Evolutionary conservation across 92 coral and sea anemone species (phyloP), one percentile per base, ranked within the genome.

Genomic region (Epizoanthus fatuus): DNA sequence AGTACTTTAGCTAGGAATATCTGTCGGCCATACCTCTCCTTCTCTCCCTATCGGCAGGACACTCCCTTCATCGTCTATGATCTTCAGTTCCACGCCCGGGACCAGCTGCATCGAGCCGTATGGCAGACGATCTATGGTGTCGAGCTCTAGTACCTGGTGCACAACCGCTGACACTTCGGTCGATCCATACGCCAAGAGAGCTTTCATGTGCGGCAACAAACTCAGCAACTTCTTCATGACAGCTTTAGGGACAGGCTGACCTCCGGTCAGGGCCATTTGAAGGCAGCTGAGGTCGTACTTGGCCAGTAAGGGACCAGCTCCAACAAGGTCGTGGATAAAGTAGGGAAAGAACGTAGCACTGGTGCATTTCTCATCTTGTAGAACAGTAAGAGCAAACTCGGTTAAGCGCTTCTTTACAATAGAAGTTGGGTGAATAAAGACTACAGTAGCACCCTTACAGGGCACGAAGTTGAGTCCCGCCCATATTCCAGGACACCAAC

Each of bases 311-410:
- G 29, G 45, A n/a, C 79, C 64, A 7, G 37, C 40, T 16, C 39
- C 49, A 22, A 45, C 8, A 7, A 51, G 22, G 63, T 73, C 63
- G 63, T 54, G 15, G 11, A 73, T 73, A 13, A 73, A 20, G 13
- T 52, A 73, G 38, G 79, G 79, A 13, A 29, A 0, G 7, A 73
- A 2, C 2, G 1, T 2, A 19, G 47, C 79, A 13, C 40, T 13
- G 47, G 63, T 22, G 32, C 79, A 73, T 54, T 73, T 73, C 60
- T 73, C 79, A 49, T 73, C 79, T 73, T 73, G 79, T 1, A 73
- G 47, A 35, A 73, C 79, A 5, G 25, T 73, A 44, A 73, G 42
- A n/a, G 63, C 63, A 73, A 73, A 53, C 45, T 73, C 79, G 12
- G 47, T 52, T 45, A 53, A 53, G 54, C 63, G 63, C 16, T 53